Base-by-base conservation (phyloP, 2,797 vertebrate species). In the Tympanoctomys barrerae region DNA sequence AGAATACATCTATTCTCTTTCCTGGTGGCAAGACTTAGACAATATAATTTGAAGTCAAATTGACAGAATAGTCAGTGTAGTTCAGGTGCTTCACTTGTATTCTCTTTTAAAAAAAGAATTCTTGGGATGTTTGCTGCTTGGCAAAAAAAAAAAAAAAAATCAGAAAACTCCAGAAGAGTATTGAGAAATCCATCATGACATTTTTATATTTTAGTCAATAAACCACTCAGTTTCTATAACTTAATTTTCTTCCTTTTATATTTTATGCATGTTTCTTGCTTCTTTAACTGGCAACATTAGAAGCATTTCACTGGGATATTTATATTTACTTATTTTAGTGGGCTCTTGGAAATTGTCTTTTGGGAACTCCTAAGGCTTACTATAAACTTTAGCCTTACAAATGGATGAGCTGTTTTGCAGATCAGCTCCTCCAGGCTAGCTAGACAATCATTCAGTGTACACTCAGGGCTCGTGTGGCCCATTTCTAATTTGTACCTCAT, bases 381-480 rank as follows among this genome's bases (percentile, higher is more conserved):
- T 24, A 31, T 90, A 96, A 97, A 97, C 81, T 94, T 94, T 94
- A 19, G 18, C 94, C 13, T 59, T 94, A 52, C 28, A 95, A 90
- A 97, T 86, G 91, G 92, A 96, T 70, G 12, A 89, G 59, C 4
- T 70, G 36, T 96, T 84, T 83, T 82, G 36, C 95, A 95, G 28
- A 95, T 19, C 70, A 87, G 61, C 81, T 92, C 78, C 59, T 91
- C n/a, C 42, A 64, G 42, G 92, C 91, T 59, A 97, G 94, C 83
- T 95, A 96, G 97, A 94, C 14, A 93, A 64, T 84, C 79, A 90
- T 96, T 94, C 97, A 96, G 49, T 96, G 96, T 97, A 97, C 71
- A 97, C 89, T 52, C 87, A 28, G 78, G 89, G 75, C 61, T 94
- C 9, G 1, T 86, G 82, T 57, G 90, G 97, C 88, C 93, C 80